A percentile compares a stretch with the other conserved stretches of the same genome.
Evolutionary conservation across 2,113 vertebrate genomes (phyloP).

Genomic region (Pampusana beccarii): DNA sequence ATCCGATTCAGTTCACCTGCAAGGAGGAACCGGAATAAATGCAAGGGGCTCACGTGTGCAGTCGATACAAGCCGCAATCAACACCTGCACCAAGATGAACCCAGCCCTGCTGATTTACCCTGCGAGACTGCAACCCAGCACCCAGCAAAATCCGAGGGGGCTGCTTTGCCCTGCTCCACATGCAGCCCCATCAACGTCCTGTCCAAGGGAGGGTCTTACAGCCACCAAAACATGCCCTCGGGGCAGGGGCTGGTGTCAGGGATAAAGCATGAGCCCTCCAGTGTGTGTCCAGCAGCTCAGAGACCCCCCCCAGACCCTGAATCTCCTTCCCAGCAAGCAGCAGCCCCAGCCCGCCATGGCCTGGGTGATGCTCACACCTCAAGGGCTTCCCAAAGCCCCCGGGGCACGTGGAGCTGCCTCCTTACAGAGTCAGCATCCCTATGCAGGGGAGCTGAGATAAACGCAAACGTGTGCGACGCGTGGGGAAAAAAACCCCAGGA

Average conservation of each 20-base stretch:
- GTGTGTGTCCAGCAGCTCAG: rapidly evolving
- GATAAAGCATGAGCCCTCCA: background rate
- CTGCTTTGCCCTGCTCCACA: background rate
- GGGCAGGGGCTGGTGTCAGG: background rate
- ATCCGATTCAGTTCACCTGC: background rate
- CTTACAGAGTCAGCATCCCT: no score
- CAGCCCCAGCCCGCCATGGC: no score
- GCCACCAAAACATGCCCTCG: rapidly evolving
- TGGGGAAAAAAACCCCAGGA: rapidly evolving
- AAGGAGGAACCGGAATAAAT: background rate
- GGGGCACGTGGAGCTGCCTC: background rate
- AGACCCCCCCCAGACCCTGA: no score
- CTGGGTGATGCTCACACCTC: rapidly evolving
- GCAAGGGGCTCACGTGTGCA: background rate
- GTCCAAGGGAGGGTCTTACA: background rate
- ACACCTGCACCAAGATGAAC: rapidly evolving
- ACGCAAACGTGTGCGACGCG: rapidly evolving
- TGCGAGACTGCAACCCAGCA: background rate
- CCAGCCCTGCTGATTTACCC: no score
- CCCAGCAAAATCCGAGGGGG: rapidly evolving
- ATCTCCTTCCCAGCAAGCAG: background rate
- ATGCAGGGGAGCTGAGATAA: rapidly evolving
- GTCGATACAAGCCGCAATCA: rapidly evolving
- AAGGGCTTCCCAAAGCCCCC: background rate
- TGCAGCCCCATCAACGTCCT: rapidly evolving